A percentile compares a stretch with the other conserved stretches of the same genome.
Conservation (phyloP, 2,113 vertebrate genomes). For the Odocoileus virginianus region DNA sequence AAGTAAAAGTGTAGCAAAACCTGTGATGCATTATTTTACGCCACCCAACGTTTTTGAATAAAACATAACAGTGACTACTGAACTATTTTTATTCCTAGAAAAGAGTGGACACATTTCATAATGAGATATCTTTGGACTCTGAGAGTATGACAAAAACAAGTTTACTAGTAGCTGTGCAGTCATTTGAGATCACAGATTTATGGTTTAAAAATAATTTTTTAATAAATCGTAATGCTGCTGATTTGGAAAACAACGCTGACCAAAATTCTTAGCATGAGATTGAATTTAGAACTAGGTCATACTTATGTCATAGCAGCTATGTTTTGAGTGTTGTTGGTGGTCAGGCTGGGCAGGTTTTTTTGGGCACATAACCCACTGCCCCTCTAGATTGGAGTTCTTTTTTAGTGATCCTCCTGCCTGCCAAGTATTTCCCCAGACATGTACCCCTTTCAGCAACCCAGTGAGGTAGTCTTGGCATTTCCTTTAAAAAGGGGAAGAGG, state of each 20-base stretch:
- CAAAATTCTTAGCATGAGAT: neutral
- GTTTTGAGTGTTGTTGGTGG: neutral
- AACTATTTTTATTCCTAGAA: neutral
- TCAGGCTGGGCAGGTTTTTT: neutral
- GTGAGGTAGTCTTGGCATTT: neutral
- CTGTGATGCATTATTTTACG: neutral
- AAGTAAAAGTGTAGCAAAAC: neutral
- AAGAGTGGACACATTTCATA: neutral
- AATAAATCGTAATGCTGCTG: neutral
- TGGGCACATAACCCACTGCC: neutral
- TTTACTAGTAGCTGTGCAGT: neutral
- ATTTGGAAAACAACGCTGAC: neutral
- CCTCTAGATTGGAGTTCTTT: neutral
- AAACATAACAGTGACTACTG: neutral
- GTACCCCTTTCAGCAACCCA: neutral
- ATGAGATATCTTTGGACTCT: neutral
- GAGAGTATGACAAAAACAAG: neutral
- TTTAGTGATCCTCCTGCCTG: neutral
- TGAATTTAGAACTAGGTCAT: neutral
- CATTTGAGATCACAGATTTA: neutral
- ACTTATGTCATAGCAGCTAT: neutral
- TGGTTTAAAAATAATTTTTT: neutral
- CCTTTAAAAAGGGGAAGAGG: neutral
- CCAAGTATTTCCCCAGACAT: neutral
- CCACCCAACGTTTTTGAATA: neutral